These are phyloP conservation scores for Aphelenchoides fujianensis DNA, from an alignment of 1,140 invertebrate genomes.

Conservation along the genomic window DNA sequence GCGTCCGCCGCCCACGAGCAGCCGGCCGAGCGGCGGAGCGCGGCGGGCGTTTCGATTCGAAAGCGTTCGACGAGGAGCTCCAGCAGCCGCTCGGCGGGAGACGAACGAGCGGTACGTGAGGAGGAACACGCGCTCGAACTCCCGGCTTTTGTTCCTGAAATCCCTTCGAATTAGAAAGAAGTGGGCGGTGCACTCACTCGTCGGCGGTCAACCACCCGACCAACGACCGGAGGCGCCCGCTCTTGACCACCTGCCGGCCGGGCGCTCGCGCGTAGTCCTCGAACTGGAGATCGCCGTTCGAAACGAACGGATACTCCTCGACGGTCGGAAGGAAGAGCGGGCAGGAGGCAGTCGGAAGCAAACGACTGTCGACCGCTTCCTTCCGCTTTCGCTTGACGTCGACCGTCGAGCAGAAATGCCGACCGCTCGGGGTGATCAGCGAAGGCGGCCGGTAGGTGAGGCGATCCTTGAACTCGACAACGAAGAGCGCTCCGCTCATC, in stretches of 20 bases:
- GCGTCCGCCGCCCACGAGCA: too few relatives aligned
- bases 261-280: neutral
- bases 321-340: neutral
- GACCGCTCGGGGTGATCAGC: neutral
- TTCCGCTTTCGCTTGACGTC: neutral
- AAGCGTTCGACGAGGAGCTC: neutral
- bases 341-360: neutral
- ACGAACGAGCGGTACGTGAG: neutral
- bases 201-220: neutral
- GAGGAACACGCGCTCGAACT: neutral
- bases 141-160: neutral
- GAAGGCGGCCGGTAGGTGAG: neutral
- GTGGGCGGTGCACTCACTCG: neutral
- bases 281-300: neutral
- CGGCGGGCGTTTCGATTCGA: too few relatives aligned
- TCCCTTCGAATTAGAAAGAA: neutral
- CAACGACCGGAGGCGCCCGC: neutral
- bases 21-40: too few relatives aligned
- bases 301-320: neutral
- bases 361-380: neutral
- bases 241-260: neutral
- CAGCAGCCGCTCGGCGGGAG: neutral
- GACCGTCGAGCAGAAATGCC: neutral
- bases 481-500: neutral
- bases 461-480: neutral